Percentiles rank a stretch among this genome's conserved stretches.
These are phyloP conservation scores for Microctonus brassicae DNA, from an alignment of 2,888 invertebrate species.

Conservation along the genomic window DNA sequence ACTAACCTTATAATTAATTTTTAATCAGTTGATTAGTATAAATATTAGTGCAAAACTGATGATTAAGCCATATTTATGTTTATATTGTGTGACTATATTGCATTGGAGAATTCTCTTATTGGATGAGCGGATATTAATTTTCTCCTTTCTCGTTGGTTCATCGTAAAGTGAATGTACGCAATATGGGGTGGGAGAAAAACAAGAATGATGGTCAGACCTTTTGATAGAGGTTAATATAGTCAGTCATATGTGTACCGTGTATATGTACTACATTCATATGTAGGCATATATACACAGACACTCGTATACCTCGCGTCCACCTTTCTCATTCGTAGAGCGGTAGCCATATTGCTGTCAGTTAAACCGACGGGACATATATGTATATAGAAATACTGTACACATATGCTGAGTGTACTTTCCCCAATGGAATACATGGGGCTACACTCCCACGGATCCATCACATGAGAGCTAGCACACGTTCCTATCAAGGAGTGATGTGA, in stretches of 20 bases:
- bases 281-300: constrained; percentile 2
- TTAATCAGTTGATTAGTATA: neutral
- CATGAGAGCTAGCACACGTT: neutral
- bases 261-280: neutral
- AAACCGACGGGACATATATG: constrained; percentile 29
- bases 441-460: constrained; percentile 34
- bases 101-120: neutral
- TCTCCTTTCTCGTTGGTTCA: neutral
- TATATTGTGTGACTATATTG: neutral
- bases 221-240: neutral
- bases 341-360: constrained; percentile 63
- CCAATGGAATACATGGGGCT: constrained; percentile 19
- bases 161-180: neutral
- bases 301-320: constrained; percentile 30
- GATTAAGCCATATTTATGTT: neutral
- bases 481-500: constrained; percentile 36
- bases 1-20: no score
- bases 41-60: neutral
- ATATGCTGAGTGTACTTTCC: constrained; percentile 36
- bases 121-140: neutral
- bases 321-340: constrained; percentile 48
- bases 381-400: constrained; percentile 22
- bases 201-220: neutral
- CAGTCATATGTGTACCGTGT: neutral
- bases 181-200: neutral